Base-by-base conservation (phyloP, 2,113 vertebrate species). In the Ceyx cyanopectus region DNA sequence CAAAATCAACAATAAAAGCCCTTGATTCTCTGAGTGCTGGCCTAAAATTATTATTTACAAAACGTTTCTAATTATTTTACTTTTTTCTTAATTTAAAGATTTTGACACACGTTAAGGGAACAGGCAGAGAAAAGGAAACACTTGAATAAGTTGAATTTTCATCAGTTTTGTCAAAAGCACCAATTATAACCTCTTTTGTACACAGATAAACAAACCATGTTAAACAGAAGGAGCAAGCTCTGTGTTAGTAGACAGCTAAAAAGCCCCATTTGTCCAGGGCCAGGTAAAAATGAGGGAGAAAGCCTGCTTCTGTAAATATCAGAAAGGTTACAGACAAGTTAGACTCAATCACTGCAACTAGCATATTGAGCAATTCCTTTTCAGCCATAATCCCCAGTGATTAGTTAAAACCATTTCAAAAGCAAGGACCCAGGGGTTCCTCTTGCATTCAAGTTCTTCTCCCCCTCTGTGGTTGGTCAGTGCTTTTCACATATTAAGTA, bases 1-100 rank as follows among this genome's bases (percentile, higher is more conserved):
- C 50, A 67, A 96, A 96, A 97, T 80, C 65, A 93, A 96, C 90
- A 97, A 93, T 81, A 95, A 93, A 97, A 97, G 93, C 89, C 96
- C 96, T 96, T 96, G 94, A 94, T 76, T 92, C 81, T 90, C 89
- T 91, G 93, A 93, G 81, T 83, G 92, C 85, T 77, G 53, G 86
- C 95, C 96, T 90, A 57, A 62, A 81, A 96, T 89, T n/a, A 90
- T 66, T 96, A 94, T 94, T 90, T 96, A 95, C 86, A 96, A 91
- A 82, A 73, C 32, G 80, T 74, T 90, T 19, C 14, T 70, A 34
- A 45, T 53, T 40, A 53, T 66, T 65, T n/a, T 16, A 4, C 46
- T 67, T 90, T 5, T 57, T 68, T 90, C 94, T 72, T n/a, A 77
- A 66, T 93, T 23, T 76, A 37, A 91, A 80, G 68, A 80, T 70